Evolutionary conservation across 1,140 invertebrate species (phyloP), one percentile per base, ranked within the genome.

Genomic region (Saccostrea echinata): DNA sequence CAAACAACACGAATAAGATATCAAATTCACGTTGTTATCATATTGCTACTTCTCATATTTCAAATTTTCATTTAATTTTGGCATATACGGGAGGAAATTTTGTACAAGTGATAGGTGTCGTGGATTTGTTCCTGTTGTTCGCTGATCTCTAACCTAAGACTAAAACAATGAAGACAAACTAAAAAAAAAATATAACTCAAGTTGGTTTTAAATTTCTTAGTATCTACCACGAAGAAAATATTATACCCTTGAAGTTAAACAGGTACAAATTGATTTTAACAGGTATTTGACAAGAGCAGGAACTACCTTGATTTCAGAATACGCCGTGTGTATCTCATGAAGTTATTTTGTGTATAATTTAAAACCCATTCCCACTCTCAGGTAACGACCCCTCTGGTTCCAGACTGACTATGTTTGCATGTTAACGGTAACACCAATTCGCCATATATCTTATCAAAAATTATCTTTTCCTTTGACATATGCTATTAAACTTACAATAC

Each of bases 401-500:
- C 88, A 68, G 53, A 52, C 24, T 86, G 88, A 86, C 84, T 88
- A 84, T 83, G 51, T 51, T 83, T 83, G 35, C 30, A 83, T 83
- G 35, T 51, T 83, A 82, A 83, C 81, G 43, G 35, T 83, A 83
- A 83, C 81, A 83, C 81, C 51, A 83, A 76, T 53, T 83, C 81
- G 52, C 51, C 81, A 83, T 83, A 83, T 83, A 83, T 83, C 51
- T 52, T 51, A 52, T 83, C 81, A 86, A 83, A 86, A 61, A 84
- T 55, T 76, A 86, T 86, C 85, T 83, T 86, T 61, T 57, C 76
- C 85, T 88, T 86, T 86, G 85, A 71, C 84, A 86, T 81, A 86
- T 86, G 88, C 88, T 88, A 88, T 88, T 88, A 88, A 76, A 86
- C 68, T 43, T 71, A 86, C 85, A 88, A 88, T 88, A 88, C 80